phyloP scores from a whole-genome alignment of 2,113 vertebrate species.

The Diglossa brunneiventris region DNA sequence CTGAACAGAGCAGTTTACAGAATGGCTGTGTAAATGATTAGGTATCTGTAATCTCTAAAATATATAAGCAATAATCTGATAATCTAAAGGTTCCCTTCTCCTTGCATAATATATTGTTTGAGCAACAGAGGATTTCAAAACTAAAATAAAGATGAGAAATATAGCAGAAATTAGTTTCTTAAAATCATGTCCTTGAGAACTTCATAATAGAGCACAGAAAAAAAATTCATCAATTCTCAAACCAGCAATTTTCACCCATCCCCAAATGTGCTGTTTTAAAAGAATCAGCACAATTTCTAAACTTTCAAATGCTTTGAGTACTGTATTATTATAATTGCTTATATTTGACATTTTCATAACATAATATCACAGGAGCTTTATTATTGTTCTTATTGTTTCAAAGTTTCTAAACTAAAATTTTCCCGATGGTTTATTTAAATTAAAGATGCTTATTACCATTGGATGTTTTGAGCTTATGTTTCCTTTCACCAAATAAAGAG shows the following conservation, averaged over 20 bases:
- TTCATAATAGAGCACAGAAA: background rate
- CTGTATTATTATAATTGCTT: background rate
- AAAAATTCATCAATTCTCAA: background rate
- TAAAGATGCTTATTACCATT: background rate
- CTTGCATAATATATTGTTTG: background rate
- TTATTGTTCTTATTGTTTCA: background rate
- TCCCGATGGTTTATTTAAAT: background rate
- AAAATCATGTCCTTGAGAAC: background rate
- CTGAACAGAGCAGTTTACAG: background rate
- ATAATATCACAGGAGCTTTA: background rate
- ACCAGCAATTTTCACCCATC: background rate
- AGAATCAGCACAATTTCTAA: background rate
- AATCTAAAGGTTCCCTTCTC: background rate
- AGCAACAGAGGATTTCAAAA: background rate
- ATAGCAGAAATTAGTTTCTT: background rate
- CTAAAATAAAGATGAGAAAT: background rate
- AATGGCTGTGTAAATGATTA: background rate
- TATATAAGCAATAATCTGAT: background rate
- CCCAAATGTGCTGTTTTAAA: background rate
- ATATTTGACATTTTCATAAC: background rate
- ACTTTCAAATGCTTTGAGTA: background rate
- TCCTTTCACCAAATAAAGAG: background rate
- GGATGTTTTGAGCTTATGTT: background rate
- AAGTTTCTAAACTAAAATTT: conserved; percentile 18
- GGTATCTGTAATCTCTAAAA: background rate